Percentiles rank a stretch among this genome's conserved stretches.
Evolutionary conservation across 2,797 vertebrate species (phyloP).

Genomic region (Lacerta agilis): DNA sequence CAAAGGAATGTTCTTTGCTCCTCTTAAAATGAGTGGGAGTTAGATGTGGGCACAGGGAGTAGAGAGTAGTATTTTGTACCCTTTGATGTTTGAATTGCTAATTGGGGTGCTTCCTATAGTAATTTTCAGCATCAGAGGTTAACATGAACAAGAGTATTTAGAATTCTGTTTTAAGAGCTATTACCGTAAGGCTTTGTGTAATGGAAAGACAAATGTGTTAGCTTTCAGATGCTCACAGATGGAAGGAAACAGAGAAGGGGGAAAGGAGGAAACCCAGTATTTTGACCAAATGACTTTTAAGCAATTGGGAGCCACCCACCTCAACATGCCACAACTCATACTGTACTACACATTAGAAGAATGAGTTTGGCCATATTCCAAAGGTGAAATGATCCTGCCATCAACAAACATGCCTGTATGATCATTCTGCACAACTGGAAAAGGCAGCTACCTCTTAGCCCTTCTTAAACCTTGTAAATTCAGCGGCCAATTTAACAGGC

Average conservation of each 20-base stretch:
- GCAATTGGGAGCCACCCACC: not conserved
- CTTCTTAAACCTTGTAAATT: slow-evolving; percentile 1
- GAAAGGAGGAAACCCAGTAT: not conserved
- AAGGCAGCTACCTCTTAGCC: not conserved
- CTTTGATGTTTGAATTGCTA: slow-evolving; percentile 64
- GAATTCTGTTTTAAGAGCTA: slow-evolving; percentile 43
- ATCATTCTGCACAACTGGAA: not conserved
- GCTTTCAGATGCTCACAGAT: not conserved
- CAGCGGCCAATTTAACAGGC: not conserved
- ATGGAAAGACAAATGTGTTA: not conserved
- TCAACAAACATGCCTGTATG: not conserved
- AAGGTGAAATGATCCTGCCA: not conserved
- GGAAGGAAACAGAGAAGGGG: not conserved
- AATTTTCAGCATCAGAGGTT: slow-evolving; percentile 52
- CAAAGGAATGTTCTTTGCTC: slow-evolving; percentile 54
- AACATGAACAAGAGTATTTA: slow-evolving; percentile 48
- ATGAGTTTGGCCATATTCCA: not conserved
- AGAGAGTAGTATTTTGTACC: slow-evolving; percentile 40
- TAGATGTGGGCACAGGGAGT: slow-evolving; percentile 59
- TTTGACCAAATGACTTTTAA: not conserved
- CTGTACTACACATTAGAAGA: not conserved
- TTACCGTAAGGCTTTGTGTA: not conserved
- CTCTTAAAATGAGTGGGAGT: slow-evolving; percentile 62
- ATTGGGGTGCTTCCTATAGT: slow-evolving; percentile 62
- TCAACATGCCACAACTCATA: not conserved